Evolutionary conservation across 2,797 vertebrate genomes (phyloP).

Genomic region (Alcedo atthis): DNA sequence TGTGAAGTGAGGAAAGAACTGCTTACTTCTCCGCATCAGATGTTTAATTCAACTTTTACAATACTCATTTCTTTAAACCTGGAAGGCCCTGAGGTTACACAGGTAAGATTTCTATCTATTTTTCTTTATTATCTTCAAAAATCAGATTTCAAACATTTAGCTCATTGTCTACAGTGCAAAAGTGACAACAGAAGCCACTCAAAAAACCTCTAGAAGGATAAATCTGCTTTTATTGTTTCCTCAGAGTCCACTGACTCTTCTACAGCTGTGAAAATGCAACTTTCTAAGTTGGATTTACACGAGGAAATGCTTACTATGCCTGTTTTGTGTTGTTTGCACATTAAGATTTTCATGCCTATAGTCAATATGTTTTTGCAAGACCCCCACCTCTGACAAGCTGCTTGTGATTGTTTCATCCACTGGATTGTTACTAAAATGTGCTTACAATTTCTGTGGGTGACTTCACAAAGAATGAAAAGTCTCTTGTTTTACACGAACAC

Average conservation of each 20-base stretch:
- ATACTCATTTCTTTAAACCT: background rate
- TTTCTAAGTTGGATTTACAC: background rate
- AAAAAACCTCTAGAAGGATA: background rate
- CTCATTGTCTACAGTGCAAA: background rate
- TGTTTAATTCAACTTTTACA: background rate
- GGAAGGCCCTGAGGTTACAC: background rate
- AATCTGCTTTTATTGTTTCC: background rate
- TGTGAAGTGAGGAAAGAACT: constrained; percentile 51
- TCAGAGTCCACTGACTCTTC: fast-evolving
- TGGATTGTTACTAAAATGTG: background rate
- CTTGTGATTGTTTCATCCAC: background rate
- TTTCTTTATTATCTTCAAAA: background rate
- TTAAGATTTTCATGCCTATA: background rate
- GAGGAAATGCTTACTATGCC: background rate
- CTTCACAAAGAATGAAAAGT: background rate
- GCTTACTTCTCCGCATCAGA: background rate
- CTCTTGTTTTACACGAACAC: background rate
- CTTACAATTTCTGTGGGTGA: background rate
- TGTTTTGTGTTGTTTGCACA: background rate
- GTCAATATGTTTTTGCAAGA: background rate
- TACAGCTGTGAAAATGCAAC: background rate
- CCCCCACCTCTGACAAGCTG: background rate
- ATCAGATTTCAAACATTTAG: background rate
- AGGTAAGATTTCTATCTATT: constrained; percentile 65
- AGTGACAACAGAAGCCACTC: background rate